Percentiles rank a stretch among this genome's conserved stretches.
Conservation (phyloP, 2,113 vertebrate species). For the Macquaria australasica region DNA sequence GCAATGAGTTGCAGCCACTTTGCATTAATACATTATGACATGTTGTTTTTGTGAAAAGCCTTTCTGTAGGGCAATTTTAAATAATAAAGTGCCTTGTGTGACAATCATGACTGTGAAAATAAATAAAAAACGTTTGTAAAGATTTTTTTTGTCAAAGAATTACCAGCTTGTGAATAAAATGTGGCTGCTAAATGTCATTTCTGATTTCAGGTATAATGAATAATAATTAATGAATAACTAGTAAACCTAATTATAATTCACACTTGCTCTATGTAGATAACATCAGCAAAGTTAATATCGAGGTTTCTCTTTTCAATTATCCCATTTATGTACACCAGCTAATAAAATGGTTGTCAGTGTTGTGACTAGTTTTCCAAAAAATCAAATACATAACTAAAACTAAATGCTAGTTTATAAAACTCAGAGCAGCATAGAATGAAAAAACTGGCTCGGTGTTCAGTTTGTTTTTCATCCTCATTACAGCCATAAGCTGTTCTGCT, state of each 20-base stretch:
- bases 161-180: slow-evolving; percentile 9
- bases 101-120: slow-evolving; percentile 21
- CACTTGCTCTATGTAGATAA: background rate
- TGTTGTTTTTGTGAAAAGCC: slow-evolving; percentile 61
- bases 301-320: background rate
- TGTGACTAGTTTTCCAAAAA: background rate
- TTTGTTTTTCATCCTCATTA: slow-evolving; percentile 71
- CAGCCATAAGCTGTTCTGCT: slow-evolving; percentile 69
- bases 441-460: slow-evolving; percentile 36
- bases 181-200: slow-evolving; percentile 15
- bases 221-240: background rate
- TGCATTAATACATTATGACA: slow-evolving; percentile 66
- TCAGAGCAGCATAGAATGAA: slow-evolving; percentile 10
- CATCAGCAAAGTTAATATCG: background rate
- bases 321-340: background rate
- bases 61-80: slow-evolving; percentile 48
- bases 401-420: slow-evolving; percentile 43
- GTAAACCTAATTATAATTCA: slow-evolving; percentile 23
- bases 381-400: background rate
- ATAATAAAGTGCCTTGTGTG: slow-evolving; percentile 43
- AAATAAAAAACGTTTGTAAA: background rate
- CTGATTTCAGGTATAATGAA: background rate
- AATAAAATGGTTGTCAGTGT: background rate
- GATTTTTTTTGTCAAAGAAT: slow-evolving; percentile 14
- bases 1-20: slow-evolving; percentile 44